Base-by-base conservation (phyloP, 2,888 invertebrate species). In the Melanotus villosus region DNA sequence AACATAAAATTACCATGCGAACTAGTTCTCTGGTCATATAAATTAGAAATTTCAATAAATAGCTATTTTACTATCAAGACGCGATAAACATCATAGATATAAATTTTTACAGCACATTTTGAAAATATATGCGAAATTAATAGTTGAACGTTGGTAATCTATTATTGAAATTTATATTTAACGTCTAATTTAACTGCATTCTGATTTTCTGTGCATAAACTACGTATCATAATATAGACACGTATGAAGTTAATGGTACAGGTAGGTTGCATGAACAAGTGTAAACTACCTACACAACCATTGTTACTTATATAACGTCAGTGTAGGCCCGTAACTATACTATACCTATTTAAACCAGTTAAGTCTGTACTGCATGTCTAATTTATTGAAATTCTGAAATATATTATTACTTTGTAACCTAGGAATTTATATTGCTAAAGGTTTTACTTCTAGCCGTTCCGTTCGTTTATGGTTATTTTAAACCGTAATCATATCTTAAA, bases 191-290 rank as follows among this genome's bases (percentile, higher is more conserved):
- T 41, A 41, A 41, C 14, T 41, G 41, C 41, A 14, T 9, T 41
- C 9, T 41, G 41, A 34, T 12, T 34, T 12, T 12, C 12, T 14
- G 16, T 41, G 16, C 18, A 41, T 41, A 41, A 41, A 41, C 41
- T 41, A 9, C 9, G 7, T 16, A 41, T 41, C 16, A 16, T 41
- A 47, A 47, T 47, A 47, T 21, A 47, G 47, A 47, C 47, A 47
- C 47, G 23, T 26, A 47, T 23, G 1, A 5, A 47, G 47, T 23
- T 47, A 47, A 47, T 47, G 23, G 47, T 47, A 23, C 6, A 47
- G n/a, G 47, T 47, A 23, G 47, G 47, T 47, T 12, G 47, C 19
- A 23, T n/a, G 21, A 18, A 47, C 47, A 47, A 47, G 47, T 47
- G 47, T 47, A 47, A 47, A 12, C 23, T 21, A 47, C 47, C 47